Conservation (phyloP, 1,140 invertebrate species). For the Paraescarpia echinospica region DNA sequence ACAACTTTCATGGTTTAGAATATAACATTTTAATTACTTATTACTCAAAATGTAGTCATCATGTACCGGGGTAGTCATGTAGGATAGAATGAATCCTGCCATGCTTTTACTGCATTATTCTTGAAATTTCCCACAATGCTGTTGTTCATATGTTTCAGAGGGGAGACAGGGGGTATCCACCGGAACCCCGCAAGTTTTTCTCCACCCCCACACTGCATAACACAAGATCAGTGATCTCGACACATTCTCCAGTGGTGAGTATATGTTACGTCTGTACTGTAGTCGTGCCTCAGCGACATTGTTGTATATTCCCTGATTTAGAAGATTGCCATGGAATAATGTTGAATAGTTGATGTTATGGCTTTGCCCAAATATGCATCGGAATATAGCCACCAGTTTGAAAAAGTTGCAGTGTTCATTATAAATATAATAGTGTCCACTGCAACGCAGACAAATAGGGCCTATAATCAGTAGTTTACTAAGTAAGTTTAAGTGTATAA, state of each 20-base stretch:
- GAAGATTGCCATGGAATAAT: too few species aligned
- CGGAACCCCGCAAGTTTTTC: background rate
- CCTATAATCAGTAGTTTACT: background rate
- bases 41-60: background rate
- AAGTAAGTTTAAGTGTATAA: background rate
- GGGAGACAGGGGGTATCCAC: background rate
- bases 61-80: too few species aligned
- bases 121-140: slow-evolving; percentile 17
- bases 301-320: too few species aligned
- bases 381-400: too few species aligned
- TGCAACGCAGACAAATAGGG: background rate
- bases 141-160: slow-evolving; percentile 21
- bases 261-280: background rate
- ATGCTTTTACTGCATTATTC: background rate
- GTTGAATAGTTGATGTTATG: too few species aligned
- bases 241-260: background rate
- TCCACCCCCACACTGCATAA: background rate
- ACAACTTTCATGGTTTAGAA: too few species aligned
- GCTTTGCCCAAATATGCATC: too few species aligned
- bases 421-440: background rate
- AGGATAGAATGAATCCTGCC: too few species aligned
- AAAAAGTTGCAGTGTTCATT: background rate
- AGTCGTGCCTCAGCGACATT: background rate
- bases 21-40: too few species aligned
- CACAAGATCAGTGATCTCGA: background rate